These are phyloP conservation scores for Montifringilla adamsi DNA, from an alignment of 2,113 vertebrate species.

Conservation along the genomic window DNA sequence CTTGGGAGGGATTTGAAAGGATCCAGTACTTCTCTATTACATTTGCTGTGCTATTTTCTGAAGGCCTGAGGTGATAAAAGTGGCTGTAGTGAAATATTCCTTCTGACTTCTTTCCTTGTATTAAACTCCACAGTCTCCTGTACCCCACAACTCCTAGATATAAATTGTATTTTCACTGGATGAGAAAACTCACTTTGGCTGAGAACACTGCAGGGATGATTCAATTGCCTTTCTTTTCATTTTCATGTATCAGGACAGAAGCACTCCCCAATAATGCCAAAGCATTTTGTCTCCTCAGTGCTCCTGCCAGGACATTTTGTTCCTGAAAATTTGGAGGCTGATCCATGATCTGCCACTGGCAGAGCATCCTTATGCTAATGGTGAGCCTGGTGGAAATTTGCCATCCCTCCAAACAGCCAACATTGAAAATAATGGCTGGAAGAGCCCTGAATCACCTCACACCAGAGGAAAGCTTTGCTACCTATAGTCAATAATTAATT, in stretches of 20 bases:
- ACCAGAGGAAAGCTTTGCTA: background rate
- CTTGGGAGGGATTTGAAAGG: background rate
- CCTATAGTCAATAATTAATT: background rate
- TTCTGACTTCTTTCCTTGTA: background rate
- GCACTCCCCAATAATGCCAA: background rate
- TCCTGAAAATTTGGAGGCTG: background rate
- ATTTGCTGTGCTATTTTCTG: background rate
- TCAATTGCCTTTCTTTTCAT: background rate
- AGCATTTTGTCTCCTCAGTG: background rate
- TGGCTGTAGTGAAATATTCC: background rate
- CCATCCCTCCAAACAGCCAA: background rate
- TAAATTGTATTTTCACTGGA: background rate
- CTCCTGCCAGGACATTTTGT: constrained; percentile 5
- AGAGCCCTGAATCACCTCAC: background rate
- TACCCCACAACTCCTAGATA: background rate
- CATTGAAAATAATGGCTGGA: background rate
- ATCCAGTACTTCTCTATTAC: background rate
- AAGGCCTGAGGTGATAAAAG: background rate
- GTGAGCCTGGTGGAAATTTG: background rate
- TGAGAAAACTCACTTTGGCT: background rate
- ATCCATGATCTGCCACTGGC: background rate
- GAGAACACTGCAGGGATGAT: background rate
- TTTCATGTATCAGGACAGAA: background rate
- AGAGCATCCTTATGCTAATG: background rate
- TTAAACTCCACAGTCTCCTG: background rate